Base-by-base conservation (phyloP, 2,888 invertebrate genomes). In the Notodonta ziczac region DNA sequence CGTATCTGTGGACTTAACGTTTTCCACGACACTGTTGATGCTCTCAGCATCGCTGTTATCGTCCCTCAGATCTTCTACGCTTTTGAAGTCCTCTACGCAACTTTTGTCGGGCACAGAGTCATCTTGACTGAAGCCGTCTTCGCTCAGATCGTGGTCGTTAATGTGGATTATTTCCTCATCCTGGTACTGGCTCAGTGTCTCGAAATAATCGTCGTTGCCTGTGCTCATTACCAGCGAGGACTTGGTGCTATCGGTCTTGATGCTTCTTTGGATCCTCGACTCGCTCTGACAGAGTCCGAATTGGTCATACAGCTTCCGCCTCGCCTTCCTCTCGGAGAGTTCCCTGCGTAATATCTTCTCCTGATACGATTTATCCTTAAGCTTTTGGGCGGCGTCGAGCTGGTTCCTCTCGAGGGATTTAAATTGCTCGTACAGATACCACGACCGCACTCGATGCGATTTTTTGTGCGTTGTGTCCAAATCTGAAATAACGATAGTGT, bases 351-450 rank as follows among this genome's bases (percentile, higher is more conserved):
- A 74, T 57, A 91, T 80, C 59, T 70, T 82, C 48, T 90, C 88
- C 68, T 91, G 92, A 62, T 83, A 84, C 0, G 86, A 85, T 61
- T 77, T 85, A 62, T 88, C 82, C 62, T 87, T 88, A 52, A 92
- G 75, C 67, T 78, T 84, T 60, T 83, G 80, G 5, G 87, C 83
- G 7, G 90, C 91, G 59, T 91, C 86, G 44, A 86, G 68, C 71
- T 93, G 91, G 63, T 85, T 88, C 52, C 76, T 82, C 70, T 92
- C 91, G 2, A 93, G 74, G 1, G 91, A 85, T 74, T 89, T 93
- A 62, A 83, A 93, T 66, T 93, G 93, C 68, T 93, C 93, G 59
- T 91, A 91, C 54, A 91, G 69, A 66, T 92, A 93, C 93, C 93
- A 93, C 7, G 92, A 92, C 6, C 88, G 87, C 58, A 92, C 87